phyloP scores from a whole-genome alignment of 2,888 invertebrate species.

The Ametastegia equiseti region DNA sequence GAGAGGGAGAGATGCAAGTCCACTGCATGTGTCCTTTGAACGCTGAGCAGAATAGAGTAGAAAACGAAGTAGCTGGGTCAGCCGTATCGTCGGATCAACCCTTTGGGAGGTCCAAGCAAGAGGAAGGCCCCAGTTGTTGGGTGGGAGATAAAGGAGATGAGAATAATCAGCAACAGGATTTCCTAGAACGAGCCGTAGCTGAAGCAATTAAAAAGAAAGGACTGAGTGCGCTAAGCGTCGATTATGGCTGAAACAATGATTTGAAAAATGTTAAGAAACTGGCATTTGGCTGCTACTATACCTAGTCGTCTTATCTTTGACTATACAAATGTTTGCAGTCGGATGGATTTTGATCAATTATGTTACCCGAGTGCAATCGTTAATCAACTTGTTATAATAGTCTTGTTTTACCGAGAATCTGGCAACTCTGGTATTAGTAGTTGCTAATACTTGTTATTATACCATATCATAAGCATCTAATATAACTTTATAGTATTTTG shows the following conservation, averaged over 20 bases:
- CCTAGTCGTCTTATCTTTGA: conserved; percentile 1
- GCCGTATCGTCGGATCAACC: conserved; percentile 27
- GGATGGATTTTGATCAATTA: neutral
- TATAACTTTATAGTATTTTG: conserved; percentile 6
- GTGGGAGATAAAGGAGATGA: conserved; percentile 64
- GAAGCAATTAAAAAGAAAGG: conserved; percentile 87
- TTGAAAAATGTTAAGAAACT: neutral
- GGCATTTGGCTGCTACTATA: conserved; percentile 31
- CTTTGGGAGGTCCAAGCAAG: neutral
- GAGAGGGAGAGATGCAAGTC: neutral
- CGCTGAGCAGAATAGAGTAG: conserved; percentile 30
- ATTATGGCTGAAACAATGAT: conserved; percentile 67
- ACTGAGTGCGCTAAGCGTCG: conserved; percentile 76
- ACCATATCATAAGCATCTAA: conserved; percentile 37
- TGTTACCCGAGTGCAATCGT: conserved; percentile 18
- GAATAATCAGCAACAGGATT: conserved; percentile 76
- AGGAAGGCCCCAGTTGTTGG: conserved; percentile 50
- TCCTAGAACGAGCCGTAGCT: conserved; percentile 85
- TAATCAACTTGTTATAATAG: conserved; percentile 6
- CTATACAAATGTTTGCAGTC: neutral
- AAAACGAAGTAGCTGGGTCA: neutral
- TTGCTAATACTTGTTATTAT: conserved; percentile 30
- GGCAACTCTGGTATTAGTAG: conserved; percentile 33
- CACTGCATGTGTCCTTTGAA: conserved; percentile 36
- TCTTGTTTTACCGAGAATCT: neutral